A percentile compares a stretch with the other conserved stretches of the same genome.
Evolutionary conservation across 2,113 vertebrate genomes (phyloP).

Genomic region (Aegotheles bennettii): DNA sequence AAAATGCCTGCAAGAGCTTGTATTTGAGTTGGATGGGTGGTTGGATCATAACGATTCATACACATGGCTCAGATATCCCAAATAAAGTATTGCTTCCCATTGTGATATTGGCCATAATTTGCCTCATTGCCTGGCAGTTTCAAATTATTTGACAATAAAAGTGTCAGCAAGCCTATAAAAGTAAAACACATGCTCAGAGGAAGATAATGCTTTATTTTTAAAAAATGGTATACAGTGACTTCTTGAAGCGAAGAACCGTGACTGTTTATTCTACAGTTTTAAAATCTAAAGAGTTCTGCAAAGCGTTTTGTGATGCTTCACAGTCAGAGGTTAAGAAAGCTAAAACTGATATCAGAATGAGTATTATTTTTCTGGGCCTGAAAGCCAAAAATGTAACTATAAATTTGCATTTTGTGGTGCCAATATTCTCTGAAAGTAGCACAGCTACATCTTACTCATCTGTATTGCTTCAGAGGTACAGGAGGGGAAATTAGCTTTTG

Average conservation of each 20-base stretch:
- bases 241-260: not conserved
- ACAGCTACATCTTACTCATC: not conserved
- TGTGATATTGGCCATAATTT: conserved; percentile 51
- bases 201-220: not conserved
- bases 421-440: not conserved
- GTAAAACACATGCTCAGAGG: conserved; percentile 39
- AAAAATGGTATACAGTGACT: not conserved
- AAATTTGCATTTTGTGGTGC: not conserved
- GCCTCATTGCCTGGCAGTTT: conserved; percentile 53
- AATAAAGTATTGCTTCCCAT: conserved; percentile 39
- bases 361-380: not conserved
- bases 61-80: conserved; percentile 26
- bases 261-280: not conserved
- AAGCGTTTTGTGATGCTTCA: not conserved
- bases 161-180: conserved; percentile 58
- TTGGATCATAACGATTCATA: not conserved
- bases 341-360: not conserved
- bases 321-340: conserved; percentile 7
- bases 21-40: conserved; percentile 9
- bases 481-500: not conserved
- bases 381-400: not conserved
- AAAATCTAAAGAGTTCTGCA: not conserved
- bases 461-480: not conserved
- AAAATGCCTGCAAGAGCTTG: conserved; percentile 40
- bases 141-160: conserved; percentile 57